These are phyloP conservation scores for Acanthoscelides obtectus DNA, from an alignment of 2,888 invertebrate genomes.

Conservation along the genomic window DNA sequence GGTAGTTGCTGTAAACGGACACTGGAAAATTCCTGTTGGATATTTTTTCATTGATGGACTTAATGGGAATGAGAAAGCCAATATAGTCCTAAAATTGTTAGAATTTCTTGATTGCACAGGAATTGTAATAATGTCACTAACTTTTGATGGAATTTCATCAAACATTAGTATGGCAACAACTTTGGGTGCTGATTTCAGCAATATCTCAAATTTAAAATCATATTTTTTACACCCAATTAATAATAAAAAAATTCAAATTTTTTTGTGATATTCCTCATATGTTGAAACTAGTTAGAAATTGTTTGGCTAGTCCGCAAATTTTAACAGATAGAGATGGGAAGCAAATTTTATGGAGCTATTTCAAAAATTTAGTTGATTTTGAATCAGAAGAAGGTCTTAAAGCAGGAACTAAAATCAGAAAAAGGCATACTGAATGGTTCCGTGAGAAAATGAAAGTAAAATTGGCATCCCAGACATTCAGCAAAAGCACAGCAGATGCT, in stretches of 20 bases:
- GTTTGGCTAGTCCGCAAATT: slow-evolving; percentile 2
- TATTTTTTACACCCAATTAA: slow-evolving; percentile 19
- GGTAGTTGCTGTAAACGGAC: slow-evolving; percentile 21
- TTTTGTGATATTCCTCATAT: slow-evolving; percentile 16
- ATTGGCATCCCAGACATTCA: slow-evolving; percentile 23
- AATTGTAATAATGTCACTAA: slow-evolving; percentile 17
- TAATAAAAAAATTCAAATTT: slow-evolving; percentile 5
- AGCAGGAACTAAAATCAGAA: slow-evolving; percentile 4
- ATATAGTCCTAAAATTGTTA: slow-evolving; percentile 16
- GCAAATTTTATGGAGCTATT: slow-evolving; percentile 8
- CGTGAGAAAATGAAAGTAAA: slow-evolving; percentile 25
- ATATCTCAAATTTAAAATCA: slow-evolving; percentile 16
- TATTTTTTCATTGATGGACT: slow-evolving; percentile 26
- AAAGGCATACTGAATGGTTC: slow-evolving; percentile 5
- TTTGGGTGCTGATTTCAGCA: slow-evolving; percentile 18
- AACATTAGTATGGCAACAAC: slow-evolving; percentile 16
- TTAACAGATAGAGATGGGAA: slow-evolving; percentile 6
- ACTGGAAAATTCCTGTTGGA: slow-evolving; percentile 28
- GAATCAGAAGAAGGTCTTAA: slow-evolving; percentile 14
- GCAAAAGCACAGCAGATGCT: slow-evolving; percentile 13
- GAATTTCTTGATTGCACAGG: slow-evolving; percentile 16
- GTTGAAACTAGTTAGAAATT: slow-evolving; percentile 13
- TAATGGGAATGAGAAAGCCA: slow-evolving; percentile 18
- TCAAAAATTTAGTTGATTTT: slow-evolving; percentile 15
- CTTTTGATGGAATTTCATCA: slow-evolving; percentile 23